Evolutionary conservation across 2,113 vertebrate species (phyloP).

Genomic region (Meriones unguiculatus): DNA sequence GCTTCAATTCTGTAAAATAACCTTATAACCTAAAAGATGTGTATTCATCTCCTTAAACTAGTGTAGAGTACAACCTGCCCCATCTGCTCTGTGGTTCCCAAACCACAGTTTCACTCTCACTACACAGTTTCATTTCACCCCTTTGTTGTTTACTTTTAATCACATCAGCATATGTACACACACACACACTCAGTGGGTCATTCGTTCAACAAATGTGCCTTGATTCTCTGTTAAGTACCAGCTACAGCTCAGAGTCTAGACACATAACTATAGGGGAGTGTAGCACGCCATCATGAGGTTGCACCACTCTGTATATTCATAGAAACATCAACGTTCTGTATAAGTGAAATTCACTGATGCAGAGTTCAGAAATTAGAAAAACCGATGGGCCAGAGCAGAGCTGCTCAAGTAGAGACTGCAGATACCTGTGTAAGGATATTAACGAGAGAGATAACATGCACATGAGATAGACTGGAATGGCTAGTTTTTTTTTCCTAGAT

Average conservation of each 20-base stretch:
- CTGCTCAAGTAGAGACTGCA: too few species aligned
- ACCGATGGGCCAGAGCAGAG: neutral
- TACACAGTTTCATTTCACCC: neutral
- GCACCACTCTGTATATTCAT: neutral
- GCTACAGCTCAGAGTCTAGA: neutral
- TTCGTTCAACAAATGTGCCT: neutral
- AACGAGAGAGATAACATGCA: rapidly evolving
- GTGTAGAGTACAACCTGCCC: neutral
- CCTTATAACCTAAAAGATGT: neutral
- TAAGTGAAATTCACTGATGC: neutral
- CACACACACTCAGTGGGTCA: too few species aligned
- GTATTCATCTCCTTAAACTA: neutral
- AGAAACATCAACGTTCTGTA: neutral
- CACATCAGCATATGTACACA: too few species aligned
- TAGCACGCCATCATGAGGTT: neutral
- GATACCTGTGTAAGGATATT: neutral
- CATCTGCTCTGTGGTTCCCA: neutral
- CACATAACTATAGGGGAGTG: neutral
- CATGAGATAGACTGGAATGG: neutral
- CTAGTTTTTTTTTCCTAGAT: neutral
- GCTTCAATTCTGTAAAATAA: neutral
- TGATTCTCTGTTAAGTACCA: neutral
- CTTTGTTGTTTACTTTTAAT: neutral
- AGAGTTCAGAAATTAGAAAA: neutral
- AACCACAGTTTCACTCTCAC: neutral